Evolutionary conservation across 2,113 vertebrate genomes (phyloP), one percentile per base, ranked within the genome.

Genomic region (Tragelaphus strepsiceros): DNA sequence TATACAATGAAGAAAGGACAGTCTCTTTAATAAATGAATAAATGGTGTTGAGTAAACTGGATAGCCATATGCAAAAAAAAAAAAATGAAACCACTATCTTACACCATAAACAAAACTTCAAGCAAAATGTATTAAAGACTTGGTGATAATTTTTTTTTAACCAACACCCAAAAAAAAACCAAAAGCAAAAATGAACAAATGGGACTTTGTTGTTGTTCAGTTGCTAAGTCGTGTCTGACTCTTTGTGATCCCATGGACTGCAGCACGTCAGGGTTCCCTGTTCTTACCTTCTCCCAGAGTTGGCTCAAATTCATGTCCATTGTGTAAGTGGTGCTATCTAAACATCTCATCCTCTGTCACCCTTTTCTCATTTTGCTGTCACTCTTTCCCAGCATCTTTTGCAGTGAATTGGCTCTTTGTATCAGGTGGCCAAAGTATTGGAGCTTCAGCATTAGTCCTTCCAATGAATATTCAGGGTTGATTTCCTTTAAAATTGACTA

Each of bases 141-240:
- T 32, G 8, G 28, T 11, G 46, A 51, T 51, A 19, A 32, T 51
- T 19, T 80, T 19, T 80, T 30, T 80, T 51, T 6, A 80, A 80
- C 46, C 78, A 80, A 32, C 46, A 51, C 46, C 78, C 30, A 80
- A 49, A 80, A 80, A 80, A 61, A 80, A 80, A 74, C 8, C 12
- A 43, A 77, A 80, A 51, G 78, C 46, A 51, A 80, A 80, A 80
- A 80, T 51, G 30, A 80, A 51, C 78, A 51, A 32, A 64, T n/a
- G 62, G 30, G 3, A 64, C 16, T 64, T 64, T 64, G 30, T n/a
- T 64, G 15, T 64, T 64, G 15, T n/a, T 64, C 62, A 17, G 7
- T 17, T n/a, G n/a, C 30, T n/a, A n/a, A 64, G 30, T 15, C 3
- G 0, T 8, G 30, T 64, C 62, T 0, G 3, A 64, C 62, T 64